These are phyloP conservation scores for Spatulosminthurus flaviceps DNA, from an alignment of 2,888 invertebrate species.

Conservation along the genomic window DNA sequence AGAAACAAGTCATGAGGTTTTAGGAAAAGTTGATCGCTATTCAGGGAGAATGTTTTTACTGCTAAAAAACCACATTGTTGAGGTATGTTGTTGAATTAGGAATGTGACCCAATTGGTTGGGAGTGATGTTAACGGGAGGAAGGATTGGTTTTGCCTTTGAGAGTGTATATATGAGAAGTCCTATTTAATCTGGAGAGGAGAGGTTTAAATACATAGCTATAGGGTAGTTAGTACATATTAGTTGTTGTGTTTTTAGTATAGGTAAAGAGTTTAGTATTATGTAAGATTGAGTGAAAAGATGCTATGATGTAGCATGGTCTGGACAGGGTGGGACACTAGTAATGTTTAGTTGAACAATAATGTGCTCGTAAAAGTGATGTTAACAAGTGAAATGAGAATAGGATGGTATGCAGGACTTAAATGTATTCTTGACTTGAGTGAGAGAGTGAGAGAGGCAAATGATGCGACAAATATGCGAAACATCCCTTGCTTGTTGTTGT, in stretches of 20 bases:
- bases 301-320: slow-evolving; percentile 29
- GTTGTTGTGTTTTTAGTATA: no score
- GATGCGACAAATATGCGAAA: slow-evolving; percentile 26
- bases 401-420: slow-evolving; percentile 14
- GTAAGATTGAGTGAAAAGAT: not conserved
- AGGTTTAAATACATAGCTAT: no score
- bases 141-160: not conserved
- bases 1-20: not conserved
- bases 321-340: slow-evolving; percentile 41
- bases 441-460: slow-evolving; percentile 11
- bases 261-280: no score
- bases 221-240: no score
- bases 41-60: not conserved
- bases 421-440: not conserved
- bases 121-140: not conserved
- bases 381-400: slow-evolving; percentile 38
- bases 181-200: not conserved
- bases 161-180: not conserved
- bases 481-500: not conserved
- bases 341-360: slow-evolving; percentile 43
- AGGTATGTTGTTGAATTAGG: slow-evolving; percentile 38
- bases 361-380: slow-evolving; percentile 46
- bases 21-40: not conserved
- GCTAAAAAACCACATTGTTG: slow-evolving; percentile 11
- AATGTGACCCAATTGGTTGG: slow-evolving; percentile 42